Conservation (phyloP, 2,797 vertebrate genomes). For the Betta splendens region DNA sequence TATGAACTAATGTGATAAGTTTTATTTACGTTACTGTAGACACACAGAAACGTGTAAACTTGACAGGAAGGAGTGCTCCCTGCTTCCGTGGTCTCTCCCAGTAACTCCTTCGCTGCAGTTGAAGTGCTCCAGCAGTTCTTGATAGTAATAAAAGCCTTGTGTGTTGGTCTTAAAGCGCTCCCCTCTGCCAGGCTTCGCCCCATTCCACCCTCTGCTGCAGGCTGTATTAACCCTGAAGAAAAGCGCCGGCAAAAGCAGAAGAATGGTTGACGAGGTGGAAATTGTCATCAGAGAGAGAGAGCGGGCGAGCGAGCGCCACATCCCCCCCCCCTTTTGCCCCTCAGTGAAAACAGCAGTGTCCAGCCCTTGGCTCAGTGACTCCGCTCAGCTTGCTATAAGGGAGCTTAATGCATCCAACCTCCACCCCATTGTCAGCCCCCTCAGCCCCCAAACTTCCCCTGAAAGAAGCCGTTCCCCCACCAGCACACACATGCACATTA, state of each 20-base stretch:
- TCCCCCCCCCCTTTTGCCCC: constrained; percentile 74
- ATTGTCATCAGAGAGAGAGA: constrained; percentile 85
- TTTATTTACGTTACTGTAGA: no score
- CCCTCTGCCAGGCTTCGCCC: constrained; percentile 45
- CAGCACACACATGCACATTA: constrained; percentile 44
- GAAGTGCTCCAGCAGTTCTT: constrained; percentile 70
- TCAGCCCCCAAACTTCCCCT: constrained; percentile 46
- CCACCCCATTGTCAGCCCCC: constrained; percentile 79
- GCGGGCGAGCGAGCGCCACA: constrained; percentile 83
- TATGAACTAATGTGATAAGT: no score
- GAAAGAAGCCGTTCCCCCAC: constrained; percentile 23
- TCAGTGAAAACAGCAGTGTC: constrained; percentile 66
- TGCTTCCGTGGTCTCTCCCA: constrained; percentile 13
- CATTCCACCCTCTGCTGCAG: constrained; percentile 63
- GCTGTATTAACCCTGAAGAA: constrained; percentile 74
- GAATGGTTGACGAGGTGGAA: constrained; percentile 77
- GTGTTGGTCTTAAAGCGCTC: constrained; percentile 52
- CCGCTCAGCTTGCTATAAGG: constrained; percentile 68
- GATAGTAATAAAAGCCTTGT: constrained; percentile 69
- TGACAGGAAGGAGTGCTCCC: no score
- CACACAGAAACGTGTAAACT: no score
- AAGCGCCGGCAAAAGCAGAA: constrained; percentile 70
- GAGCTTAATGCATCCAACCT: constrained; percentile 84
- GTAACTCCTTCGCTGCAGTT: constrained; percentile 48
- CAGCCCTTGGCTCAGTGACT: constrained; percentile 72